phyloP scores from a whole-genome alignment of 2,888 invertebrate species.

The Sycophila texana region DNA sequence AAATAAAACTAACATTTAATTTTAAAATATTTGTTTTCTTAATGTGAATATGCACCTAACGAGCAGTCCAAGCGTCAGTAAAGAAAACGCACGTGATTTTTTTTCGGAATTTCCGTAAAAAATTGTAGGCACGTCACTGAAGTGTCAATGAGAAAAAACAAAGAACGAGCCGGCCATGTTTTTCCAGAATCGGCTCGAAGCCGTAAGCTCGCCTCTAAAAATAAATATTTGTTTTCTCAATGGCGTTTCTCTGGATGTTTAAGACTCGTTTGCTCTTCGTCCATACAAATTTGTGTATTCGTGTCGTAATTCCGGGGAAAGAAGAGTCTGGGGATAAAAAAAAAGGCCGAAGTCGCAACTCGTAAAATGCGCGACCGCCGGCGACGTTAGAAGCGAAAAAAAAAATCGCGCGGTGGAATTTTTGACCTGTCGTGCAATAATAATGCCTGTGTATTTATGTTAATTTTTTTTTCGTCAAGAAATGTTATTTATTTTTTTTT shows the following conservation, averaged over 20 bases:
- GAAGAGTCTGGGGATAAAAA: background rate
- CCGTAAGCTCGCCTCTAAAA: conserved; percentile 38
- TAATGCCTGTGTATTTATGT: conserved; percentile 63
- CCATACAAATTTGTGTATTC: conserved; percentile 53
- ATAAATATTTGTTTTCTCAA: conserved; percentile 55
- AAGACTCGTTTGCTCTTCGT: conserved; percentile 55
- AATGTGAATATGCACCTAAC: too few relatives aligned
- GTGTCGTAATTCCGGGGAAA: conserved; percentile 39
- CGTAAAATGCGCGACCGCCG: conserved; percentile 17
- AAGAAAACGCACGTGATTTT: too few relatives aligned
- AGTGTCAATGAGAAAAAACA: conserved; percentile 13
- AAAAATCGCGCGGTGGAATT: conserved; percentile 63
- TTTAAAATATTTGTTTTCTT: too few relatives aligned
- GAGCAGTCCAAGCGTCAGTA: too few relatives aligned
- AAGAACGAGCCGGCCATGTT: conserved; percentile 32
- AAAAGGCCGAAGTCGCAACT: background rate
- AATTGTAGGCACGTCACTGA: conserved; percentile 23
- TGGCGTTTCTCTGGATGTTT: conserved; percentile 29
- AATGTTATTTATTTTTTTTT: conserved; percentile 2
- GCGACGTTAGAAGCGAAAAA: conserved; percentile 23
- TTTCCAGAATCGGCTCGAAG: conserved; percentile 17
- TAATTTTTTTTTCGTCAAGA: conserved; percentile 37
- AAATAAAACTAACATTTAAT: too few relatives aligned
- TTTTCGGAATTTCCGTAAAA: background rate
- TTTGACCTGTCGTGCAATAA: conserved; percentile 62